phyloP scores from a whole-genome alignment of 2,888 invertebrate genomes.

The Melikaiella ostensackeni region DNA sequence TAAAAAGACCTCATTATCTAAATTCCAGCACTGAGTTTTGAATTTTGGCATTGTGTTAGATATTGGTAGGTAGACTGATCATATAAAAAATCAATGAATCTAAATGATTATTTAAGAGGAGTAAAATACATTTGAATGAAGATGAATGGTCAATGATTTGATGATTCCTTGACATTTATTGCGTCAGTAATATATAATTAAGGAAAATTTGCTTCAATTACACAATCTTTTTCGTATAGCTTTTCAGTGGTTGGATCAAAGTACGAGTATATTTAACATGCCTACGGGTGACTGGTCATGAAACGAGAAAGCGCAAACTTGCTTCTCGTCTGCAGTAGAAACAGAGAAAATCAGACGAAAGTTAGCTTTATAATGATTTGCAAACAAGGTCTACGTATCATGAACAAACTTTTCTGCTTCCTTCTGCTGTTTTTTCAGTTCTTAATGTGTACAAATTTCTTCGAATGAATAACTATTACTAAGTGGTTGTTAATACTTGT shows the following conservation, averaged over 20 bases:
- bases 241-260: neutral
- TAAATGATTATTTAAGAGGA: too few relatives aligned
- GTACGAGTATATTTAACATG: conserved; percentile 19
- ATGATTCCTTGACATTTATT: too few relatives aligned
- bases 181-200: too few relatives aligned
- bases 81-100: too few relatives aligned
- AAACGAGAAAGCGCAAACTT: conserved; percentile 32
- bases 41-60: too few relatives aligned
- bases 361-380: conserved; percentile 38
- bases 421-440: neutral
- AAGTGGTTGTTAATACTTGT: conserved; percentile 22
- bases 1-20: too few relatives aligned
- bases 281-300: conserved; percentile 21
- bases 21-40: too few relatives aligned
- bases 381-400: conserved; percentile 24
- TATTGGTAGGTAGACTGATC: too few relatives aligned
- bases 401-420: conserved; percentile 24
- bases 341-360: conserved; percentile 36
- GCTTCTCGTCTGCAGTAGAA: conserved; percentile 27
- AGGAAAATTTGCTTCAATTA: too few relatives aligned
- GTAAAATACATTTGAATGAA: too few relatives aligned
- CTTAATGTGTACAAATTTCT: neutral
- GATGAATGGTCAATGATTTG: too few relatives aligned
- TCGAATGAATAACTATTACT: neutral
- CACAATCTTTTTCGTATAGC: neutral